Percentiles rank a stretch among this genome's conserved stretches.
Conservation (phyloP, 2,888 invertebrate species). For the Kryphioiulus occultus region DNA sequence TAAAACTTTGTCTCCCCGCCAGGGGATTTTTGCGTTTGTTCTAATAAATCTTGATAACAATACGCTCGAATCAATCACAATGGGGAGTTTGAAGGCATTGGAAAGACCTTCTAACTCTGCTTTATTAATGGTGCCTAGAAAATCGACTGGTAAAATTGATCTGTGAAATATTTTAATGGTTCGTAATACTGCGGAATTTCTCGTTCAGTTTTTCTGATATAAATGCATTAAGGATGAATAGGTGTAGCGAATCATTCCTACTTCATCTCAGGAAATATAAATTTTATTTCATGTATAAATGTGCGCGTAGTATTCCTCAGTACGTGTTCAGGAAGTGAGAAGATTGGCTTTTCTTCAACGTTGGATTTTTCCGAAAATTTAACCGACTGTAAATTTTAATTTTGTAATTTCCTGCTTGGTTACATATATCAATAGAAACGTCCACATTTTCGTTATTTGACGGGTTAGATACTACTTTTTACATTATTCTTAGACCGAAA, state of each 20-base stretch:
- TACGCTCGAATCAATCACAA: conserved; percentile 30
- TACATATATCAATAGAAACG: background rate
- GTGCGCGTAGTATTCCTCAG: background rate
- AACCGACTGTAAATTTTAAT: background rate
- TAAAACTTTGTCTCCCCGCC: background rate
- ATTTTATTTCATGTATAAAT: conserved; percentile 7
- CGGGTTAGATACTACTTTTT: background rate
- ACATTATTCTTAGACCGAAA: background rate
- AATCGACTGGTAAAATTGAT: conserved; percentile 19
- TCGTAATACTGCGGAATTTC: background rate
- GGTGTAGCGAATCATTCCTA: background rate
- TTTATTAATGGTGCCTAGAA: background rate
- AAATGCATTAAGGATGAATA: background rate
- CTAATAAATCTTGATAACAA: conserved; percentile 40
- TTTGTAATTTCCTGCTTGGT: conserved; percentile 14
- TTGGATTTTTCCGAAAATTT: background rate
- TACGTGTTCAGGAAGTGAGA: conserved; percentile 17
- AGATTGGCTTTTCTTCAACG: background rate
- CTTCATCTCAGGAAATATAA: conserved; percentile 4
- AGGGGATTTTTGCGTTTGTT: conserved; percentile 20
- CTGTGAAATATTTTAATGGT: conserved; percentile 20
- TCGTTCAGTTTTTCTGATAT: background rate
- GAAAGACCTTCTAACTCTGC: background rate
- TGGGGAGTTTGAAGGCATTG: background rate
- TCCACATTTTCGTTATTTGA: background rate